phyloP scores from a whole-genome alignment of 2,113 vertebrate genomes.

The Megaceryle maxima region DNA sequence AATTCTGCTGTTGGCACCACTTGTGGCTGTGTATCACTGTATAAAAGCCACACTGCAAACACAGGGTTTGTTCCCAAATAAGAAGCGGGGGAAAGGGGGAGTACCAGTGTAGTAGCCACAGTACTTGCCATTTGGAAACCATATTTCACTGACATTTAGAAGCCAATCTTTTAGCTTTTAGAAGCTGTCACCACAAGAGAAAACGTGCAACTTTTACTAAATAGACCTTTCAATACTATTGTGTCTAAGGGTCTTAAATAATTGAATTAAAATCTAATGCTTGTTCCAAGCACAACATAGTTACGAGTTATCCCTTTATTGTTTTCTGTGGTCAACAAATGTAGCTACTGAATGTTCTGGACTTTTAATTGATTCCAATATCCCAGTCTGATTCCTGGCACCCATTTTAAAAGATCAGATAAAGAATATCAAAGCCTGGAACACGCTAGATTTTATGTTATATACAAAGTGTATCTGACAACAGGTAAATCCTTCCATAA shows the following conservation, averaged over 20 bases:
- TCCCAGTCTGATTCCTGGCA: constrained; percentile 5
- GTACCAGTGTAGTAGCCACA: background rate
- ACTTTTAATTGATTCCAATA: background rate
- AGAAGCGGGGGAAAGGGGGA: background rate
- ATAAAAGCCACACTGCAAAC: background rate
- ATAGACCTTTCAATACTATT: background rate
- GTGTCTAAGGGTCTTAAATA: background rate
- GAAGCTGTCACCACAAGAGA: background rate
- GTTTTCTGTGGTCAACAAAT: background rate
- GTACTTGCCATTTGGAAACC: background rate
- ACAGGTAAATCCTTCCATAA: background rate
- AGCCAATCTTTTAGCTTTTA: background rate
- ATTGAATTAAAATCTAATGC: constrained; percentile 3
- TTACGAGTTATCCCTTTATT: constrained; percentile 7
- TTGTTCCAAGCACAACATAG: constrained; percentile 13
- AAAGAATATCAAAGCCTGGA: constrained; percentile 16
- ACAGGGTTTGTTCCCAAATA: background rate
- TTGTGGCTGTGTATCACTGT: background rate
- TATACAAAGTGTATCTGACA: background rate
- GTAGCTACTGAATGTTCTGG: background rate
- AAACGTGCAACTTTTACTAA: background rate
- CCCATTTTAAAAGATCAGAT: constrained; percentile 10
- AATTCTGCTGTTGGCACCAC: background rate
- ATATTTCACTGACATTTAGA: background rate
- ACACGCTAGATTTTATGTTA: background rate